Conservation (phyloP, 2,797 vertebrate species). For the Dromococcyx pavoninus region DNA sequence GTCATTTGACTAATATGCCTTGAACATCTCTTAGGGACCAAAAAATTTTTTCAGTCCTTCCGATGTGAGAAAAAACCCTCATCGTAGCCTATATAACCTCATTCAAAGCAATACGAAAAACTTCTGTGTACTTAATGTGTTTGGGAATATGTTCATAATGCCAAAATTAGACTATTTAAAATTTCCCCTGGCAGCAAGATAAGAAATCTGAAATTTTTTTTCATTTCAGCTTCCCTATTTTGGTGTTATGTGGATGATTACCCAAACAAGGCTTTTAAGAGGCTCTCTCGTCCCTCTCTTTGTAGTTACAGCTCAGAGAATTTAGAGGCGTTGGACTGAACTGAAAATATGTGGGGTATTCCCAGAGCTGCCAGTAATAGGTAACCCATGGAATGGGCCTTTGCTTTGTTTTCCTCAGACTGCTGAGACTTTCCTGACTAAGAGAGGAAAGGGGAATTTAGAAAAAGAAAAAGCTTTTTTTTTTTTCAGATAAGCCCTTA, state of each 20-base stretch:
- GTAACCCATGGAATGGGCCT: slow-evolving; percentile 66
- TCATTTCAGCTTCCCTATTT: not conserved
- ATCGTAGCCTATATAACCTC: not conserved
- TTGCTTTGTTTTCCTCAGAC: slow-evolving; percentile 26
- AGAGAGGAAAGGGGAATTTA: not conserved
- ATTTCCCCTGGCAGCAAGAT: not conserved
- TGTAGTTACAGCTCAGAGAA: slow-evolving; percentile 66
- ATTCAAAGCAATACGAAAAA: not conserved
- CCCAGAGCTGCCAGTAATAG: slow-evolving; percentile 63
- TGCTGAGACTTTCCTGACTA: not conserved
- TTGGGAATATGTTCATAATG: not conserved
- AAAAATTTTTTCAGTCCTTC: not conserved
- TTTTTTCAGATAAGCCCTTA: not conserved
- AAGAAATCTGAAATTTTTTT: not conserved
- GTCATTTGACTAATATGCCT: not conserved
- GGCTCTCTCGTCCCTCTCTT: not conserved
- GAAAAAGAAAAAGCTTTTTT: not conserved
- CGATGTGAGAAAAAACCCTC: not conserved
- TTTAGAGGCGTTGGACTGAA: slow-evolving; percentile 57
- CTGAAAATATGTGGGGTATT: slow-evolving; percentile 67
- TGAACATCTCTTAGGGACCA: not conserved
- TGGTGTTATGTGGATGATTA: slow-evolving; percentile 16
- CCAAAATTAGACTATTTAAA: not conserved
- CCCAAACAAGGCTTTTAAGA: slow-evolving; percentile 32
- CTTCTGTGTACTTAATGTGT: not conserved